These are phyloP conservation scores for Peromyscus aztecus DNA, from an alignment of 2,797 vertebrate species.

Conservation along the genomic window DNA sequence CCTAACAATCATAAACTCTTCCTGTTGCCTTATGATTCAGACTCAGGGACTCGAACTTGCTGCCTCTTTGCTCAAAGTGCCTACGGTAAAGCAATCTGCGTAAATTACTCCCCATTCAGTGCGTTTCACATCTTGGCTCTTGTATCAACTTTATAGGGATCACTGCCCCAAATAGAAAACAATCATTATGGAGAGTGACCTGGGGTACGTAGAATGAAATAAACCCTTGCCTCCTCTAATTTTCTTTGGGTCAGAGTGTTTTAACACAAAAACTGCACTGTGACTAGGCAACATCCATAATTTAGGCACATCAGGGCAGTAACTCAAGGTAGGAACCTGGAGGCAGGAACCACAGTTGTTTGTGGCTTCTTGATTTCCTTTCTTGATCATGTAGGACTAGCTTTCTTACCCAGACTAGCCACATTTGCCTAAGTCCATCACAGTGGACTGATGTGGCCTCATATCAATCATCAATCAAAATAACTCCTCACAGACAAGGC, in stretches of 20 bases:
- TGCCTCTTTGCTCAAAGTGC: background rate
- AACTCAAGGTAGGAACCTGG: background rate
- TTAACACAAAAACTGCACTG: too few relatives aligned
- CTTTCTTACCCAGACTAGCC: background rate
- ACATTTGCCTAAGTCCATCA: background rate
- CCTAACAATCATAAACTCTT: background rate
- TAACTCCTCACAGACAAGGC: too few relatives aligned
- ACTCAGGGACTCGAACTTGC: background rate
- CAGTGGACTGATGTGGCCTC: background rate
- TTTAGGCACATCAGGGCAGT: background rate
- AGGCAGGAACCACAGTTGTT: background rate
- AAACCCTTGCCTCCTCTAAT: background rate
- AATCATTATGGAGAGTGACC: accelerated
- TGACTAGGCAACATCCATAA: too few relatives aligned
- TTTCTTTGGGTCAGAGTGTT: too few relatives aligned
- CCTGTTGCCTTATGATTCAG: background rate
- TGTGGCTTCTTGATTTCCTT: background rate
- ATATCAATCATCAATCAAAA: background rate
- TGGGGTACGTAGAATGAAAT: background rate
- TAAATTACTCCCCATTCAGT: background rate
- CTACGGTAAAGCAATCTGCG: background rate
- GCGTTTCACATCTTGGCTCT: background rate
- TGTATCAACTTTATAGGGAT: background rate
- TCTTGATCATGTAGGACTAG: background rate
- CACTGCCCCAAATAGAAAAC: background rate